phyloP scores from a whole-genome alignment of 1,140 invertebrate genomes.

The Galleria mellonella region DNA sequence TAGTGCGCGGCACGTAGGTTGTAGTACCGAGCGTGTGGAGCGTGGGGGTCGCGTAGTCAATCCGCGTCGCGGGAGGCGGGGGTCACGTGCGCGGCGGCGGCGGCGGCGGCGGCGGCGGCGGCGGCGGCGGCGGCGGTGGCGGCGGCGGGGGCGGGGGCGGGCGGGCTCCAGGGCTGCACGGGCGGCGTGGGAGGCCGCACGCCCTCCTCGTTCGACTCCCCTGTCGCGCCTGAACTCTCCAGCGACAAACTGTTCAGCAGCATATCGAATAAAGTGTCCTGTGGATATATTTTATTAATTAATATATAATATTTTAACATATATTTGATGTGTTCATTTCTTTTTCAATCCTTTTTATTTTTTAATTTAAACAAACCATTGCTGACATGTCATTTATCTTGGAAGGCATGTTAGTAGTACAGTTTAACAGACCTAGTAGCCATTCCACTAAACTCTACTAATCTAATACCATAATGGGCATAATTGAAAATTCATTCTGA shows the following conservation, averaged over 20 bases:
- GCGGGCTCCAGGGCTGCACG: conserved; percentile 40
- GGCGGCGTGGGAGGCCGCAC: conserved; percentile 27
- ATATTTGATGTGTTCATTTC: no score
- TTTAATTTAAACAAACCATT: no score
- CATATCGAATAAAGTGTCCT: conserved; percentile 63
- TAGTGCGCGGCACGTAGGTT: conserved; percentile 12
- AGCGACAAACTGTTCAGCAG: conserved; percentile 51
- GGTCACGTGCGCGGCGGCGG: conserved; percentile 1
- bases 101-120: conserved; percentile 5
- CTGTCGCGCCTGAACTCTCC: conserved; percentile 22
- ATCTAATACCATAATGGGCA: no score
- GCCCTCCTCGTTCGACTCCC: conserved; percentile 11
- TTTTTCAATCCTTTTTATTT: no score
- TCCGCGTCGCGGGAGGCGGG: conserved; percentile 8
- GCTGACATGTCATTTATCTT: no score
- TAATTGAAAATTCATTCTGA: no score
- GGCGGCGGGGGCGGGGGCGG: conserved; percentile 16
- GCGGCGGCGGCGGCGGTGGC: conserved; percentile 5
- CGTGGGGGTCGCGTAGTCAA: conserved; percentile 10
- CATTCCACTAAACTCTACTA: no score
- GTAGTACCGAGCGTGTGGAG: conserved; percentile 18
- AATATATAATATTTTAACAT: no score
- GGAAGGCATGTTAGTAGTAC: no score
- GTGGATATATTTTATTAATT: neutral
- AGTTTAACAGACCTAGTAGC: no score